Base-by-base conservation (phyloP, 2,797 vertebrate genomes). In the Oreonectes daqikongensis region DNA sequence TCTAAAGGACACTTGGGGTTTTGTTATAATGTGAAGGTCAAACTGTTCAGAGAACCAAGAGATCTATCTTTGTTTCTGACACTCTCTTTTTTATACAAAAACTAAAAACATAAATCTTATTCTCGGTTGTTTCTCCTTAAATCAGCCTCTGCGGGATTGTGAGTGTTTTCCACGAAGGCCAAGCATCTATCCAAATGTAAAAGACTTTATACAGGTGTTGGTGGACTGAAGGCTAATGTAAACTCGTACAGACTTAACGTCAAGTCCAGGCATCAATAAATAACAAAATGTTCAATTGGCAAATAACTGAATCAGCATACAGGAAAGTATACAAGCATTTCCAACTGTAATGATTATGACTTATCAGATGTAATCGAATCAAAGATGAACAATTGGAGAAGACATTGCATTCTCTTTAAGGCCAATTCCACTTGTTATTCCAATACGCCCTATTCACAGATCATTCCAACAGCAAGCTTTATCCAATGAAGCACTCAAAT, bases 401-500 rank as follows among this genome's bases (percentile, higher is more conserved):
- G 28, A 72, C 12, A 20, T 6, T 44, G 18, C 0, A 57, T 79
- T 68, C 59, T 30, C 17, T 28, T 17, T 5, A n/a, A 44, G 10
- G 6, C 22, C 32, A 42, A 60, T 68, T 48, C 24, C 20, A 42
- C 32, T 12, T 1, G 44, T 42, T 42, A 57, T 48, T 79, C 40
- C 38, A 55, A 65, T 32, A 71, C 20, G 66, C 17, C 26, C 6
- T 35, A 67, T 67, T 52, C 1, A 2, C 71, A 69, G 48, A 57
- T 69, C 52, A 70, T 69, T 64, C 66, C 72, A 40, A 28, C 61
- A 55, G 35, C 48, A 48, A 57, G 20, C 40, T 11, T 26, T 26
- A 42, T 46, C 48, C 42, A 79, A 75, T 55, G 53, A 80, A 75
- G 48, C 30, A 11, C 61, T 71, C 6, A 15, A 48, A 71, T 61